These are phyloP conservation scores for Gobionotothen gibberifrons DNA, from an alignment of 2,797 vertebrate species.

Conservation along the genomic window DNA sequence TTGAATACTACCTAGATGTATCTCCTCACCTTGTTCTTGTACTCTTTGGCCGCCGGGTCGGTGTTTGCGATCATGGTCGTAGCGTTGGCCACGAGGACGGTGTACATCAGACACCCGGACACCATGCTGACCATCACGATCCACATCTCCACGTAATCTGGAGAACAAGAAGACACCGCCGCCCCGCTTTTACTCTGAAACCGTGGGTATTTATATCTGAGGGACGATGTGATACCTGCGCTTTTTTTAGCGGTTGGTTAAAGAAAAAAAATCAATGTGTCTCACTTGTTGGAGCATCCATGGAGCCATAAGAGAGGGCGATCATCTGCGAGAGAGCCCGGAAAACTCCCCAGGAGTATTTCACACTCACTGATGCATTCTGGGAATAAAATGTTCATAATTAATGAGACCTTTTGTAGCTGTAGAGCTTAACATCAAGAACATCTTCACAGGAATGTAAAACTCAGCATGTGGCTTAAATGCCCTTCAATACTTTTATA, in stretches of 20 bases:
- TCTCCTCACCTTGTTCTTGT: conserved; percentile 82
- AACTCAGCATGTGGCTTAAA: not conserved
- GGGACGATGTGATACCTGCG: conserved; percentile 1
- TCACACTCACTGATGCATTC: conserved; percentile 84
- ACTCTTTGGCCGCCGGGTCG: conserved; percentile 83
- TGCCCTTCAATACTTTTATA: not conserved
- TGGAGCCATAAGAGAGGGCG: conserved; percentile 85
- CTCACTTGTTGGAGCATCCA: conserved; percentile 85
- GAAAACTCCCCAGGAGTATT: conserved; percentile 87
- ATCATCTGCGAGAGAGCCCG: conserved; percentile 87
- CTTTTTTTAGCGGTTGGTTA: not conserved
- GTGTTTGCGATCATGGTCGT: conserved; percentile 83
- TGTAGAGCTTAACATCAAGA: not conserved
- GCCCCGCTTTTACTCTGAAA: not conserved
- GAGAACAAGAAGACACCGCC: conserved; percentile 36
- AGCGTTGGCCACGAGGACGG: conserved; percentile 85
- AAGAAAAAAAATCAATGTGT: conserved; percentile 48
- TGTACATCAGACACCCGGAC: conserved; percentile 86
- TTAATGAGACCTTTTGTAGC: not conserved
- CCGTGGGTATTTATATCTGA: conserved; percentile 11
- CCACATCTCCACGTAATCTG: conserved; percentile 86
- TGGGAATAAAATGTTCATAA: conserved; percentile 39
- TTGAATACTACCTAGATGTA: not conserved
- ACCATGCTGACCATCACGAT: conserved; percentile 87
- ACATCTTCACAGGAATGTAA: not conserved